Evolutionary conservation across 2,888 invertebrate genomes (phyloP).

Genomic region (Dorcus hopei): DNA sequence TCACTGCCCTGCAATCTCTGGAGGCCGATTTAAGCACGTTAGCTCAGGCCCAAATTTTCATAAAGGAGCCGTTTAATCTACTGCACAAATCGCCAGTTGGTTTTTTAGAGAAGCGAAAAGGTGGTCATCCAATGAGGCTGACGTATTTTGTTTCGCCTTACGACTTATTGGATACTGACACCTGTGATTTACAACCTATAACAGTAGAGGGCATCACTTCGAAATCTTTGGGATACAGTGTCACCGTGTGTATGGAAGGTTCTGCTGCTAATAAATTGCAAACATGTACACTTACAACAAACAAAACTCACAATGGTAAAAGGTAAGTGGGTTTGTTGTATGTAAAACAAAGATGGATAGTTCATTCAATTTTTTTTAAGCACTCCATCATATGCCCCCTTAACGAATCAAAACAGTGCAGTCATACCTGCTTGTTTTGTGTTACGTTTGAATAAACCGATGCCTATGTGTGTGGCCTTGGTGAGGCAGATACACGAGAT

Average conservation of each 20-base stretch:
- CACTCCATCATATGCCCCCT: slow-evolving; percentile 74
- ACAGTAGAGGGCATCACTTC: slow-evolving; percentile 69
- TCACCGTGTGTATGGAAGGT: slow-evolving; percentile 86
- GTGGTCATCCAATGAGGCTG: slow-evolving; percentile 90
- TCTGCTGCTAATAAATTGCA: slow-evolving; percentile 83
- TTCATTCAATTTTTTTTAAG: slow-evolving; percentile 46
- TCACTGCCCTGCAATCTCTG: slow-evolving; percentile 85
- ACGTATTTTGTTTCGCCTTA: slow-evolving; percentile 94
- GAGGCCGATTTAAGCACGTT: slow-evolving; percentile 84
- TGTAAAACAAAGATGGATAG: too few species aligned
- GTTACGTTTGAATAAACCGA: slow-evolving; percentile 73
- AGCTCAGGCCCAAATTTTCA: slow-evolving; percentile 72
- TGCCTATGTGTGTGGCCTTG: slow-evolving; percentile 79
- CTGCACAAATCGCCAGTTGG: slow-evolving; percentile 90
- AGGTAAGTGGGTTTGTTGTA: slow-evolving; percentile 53
- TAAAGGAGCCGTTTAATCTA: slow-evolving; percentile 68
- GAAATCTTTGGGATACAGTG: slow-evolving; percentile 77
- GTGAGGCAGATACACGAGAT: slow-evolving; percentile 63
- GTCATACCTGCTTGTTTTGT: slow-evolving; percentile 90
- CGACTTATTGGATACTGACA: slow-evolving; percentile 78
- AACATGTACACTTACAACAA: slow-evolving; percentile 64
- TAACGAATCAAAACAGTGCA: slow-evolving; percentile 82
- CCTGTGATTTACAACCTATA: slow-evolving; percentile 68
- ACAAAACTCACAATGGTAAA: slow-evolving; percentile 69
- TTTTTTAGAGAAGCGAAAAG: slow-evolving; percentile 74